phyloP scores from a whole-genome alignment of 2,797 vertebrate species.

The Squalus acanthias region DNA sequence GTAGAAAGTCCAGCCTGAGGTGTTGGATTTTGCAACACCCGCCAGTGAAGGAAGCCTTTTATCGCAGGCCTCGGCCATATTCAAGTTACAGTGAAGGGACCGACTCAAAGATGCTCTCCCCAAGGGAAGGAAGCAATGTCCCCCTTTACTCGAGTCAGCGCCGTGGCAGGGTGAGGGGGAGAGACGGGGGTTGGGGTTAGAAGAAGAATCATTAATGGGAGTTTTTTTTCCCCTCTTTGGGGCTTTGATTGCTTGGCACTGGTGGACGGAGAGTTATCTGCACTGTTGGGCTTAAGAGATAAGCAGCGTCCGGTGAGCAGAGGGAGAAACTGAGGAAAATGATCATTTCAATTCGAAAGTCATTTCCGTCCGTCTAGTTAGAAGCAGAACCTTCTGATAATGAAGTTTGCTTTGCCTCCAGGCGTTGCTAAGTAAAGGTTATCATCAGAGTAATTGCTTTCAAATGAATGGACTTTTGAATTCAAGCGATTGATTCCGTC shows the following conservation, averaged over 20 bases:
- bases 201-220: too few species aligned
- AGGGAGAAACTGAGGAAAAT: neutral
- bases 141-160: neutral
- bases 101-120: neutral
- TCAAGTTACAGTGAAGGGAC: neutral
- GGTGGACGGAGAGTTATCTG: neutral
- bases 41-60: neutral
- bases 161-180: neutral
- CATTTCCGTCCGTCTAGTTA: neutral
- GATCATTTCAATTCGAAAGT: neutral
- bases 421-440: slow-evolving; percentile 10
- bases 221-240: neutral
- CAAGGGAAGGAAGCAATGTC: neutral
- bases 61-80: neutral
- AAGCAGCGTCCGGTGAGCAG: neutral
- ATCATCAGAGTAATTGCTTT: slow-evolving; percentile 31
- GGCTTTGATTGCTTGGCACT: neutral
- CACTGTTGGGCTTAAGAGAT: neutral
- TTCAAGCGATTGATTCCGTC: neutral
- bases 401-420: neutral
- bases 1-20: too few species aligned
- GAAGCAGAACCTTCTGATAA: neutral
- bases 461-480: neutral
- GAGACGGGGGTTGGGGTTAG: too few species aligned
- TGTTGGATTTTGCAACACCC: too few species aligned